phyloP scores from a whole-genome alignment of 1,140 invertebrate genomes.

The Drosophila neocordata region DNA sequence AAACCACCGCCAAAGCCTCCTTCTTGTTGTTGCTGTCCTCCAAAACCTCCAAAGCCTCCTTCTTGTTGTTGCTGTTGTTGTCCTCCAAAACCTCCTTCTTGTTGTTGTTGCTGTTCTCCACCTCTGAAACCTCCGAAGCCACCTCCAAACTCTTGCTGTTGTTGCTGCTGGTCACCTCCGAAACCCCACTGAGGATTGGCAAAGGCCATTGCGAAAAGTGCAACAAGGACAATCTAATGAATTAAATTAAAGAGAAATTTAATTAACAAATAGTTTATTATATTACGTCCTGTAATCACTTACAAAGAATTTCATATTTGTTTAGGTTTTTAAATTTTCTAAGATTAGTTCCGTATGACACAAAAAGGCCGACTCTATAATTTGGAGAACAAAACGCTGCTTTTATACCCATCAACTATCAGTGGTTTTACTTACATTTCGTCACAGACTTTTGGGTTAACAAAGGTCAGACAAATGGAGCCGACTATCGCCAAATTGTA shows the following conservation, averaged over 20 bases:
- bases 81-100: not conserved
- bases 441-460: conserved; percentile 5
- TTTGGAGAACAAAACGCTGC: not conserved
- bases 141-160: conserved; percentile 2
- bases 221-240: conserved; percentile 27
- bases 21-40: no score
- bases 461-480: conserved; percentile 1
- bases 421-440: not conserved
- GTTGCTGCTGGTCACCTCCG: not conserved
- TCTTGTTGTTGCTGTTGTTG: conserved; percentile 19
- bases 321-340: not conserved
- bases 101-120: conserved; percentile 9
- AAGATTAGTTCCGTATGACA: not conserved
- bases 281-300: conserved; percentile 1
- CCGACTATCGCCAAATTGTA: not conserved
- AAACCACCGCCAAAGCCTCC: conserved; percentile 19
- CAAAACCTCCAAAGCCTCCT: not conserved
- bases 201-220: conserved; percentile 20
- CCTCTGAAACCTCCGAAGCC: not conserved
- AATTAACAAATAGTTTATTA: not conserved
- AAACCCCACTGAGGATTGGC: conserved; percentile 22
- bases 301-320: conserved; percentile 35
- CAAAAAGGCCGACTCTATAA: not conserved
- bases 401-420: conserved; percentile 33
- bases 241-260: not conserved